phyloP scores from a whole-genome alignment of 2,113 vertebrate species.

The Indri indri region DNA sequence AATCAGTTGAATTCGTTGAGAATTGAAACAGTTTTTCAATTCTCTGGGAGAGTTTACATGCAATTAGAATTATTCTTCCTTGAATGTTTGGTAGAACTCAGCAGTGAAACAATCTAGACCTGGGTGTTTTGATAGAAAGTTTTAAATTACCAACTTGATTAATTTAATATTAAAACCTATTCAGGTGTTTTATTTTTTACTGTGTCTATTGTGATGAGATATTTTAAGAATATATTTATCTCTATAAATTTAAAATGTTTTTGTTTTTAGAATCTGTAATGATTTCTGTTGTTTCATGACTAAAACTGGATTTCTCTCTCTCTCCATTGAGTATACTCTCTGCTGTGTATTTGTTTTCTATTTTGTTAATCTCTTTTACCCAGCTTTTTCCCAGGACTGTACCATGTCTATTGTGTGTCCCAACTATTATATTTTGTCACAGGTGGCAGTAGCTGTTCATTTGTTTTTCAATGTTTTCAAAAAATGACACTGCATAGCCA shows the following conservation, averaged over 20 bases:
- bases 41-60: background rate
- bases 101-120: background rate
- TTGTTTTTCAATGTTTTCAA: background rate
- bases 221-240: background rate
- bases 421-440: background rate
- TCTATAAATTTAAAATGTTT: background rate
- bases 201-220: background rate
- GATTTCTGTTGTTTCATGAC: background rate
- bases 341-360: background rate
- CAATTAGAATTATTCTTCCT: background rate
- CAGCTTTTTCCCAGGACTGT: background rate
- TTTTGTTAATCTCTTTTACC: background rate
- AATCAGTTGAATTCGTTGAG: background rate
- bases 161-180: background rate
- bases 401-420: background rate
- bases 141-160: background rate
- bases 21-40: background rate
- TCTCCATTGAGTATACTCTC: background rate
- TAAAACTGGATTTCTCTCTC: background rate
- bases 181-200: background rate
- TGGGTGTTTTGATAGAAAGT: background rate
- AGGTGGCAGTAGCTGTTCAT: background rate
- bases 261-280: background rate
- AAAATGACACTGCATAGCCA: background rate
- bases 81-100: background rate